These are phyloP conservation scores for Gastrophryne carolinensis DNA, from an alignment of 2,797 vertebrate genomes.

Conservation along the genomic window DNA sequence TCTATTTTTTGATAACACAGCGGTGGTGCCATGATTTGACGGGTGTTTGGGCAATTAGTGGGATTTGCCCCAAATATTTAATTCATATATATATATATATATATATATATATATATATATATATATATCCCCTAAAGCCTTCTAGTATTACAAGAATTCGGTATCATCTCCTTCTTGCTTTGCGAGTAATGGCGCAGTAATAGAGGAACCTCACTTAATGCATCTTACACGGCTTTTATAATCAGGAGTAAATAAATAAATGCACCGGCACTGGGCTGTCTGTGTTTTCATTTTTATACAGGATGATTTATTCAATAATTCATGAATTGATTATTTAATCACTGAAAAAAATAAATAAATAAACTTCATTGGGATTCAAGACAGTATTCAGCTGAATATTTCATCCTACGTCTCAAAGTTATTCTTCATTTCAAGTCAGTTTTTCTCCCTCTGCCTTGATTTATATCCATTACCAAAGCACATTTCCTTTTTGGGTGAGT, in stretches of 20 bases:
- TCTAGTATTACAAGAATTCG: too few species aligned
- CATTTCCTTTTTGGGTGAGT: conserved; percentile 9
- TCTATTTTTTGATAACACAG: too few species aligned
- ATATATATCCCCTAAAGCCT: too few species aligned
- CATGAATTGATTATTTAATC: conserved; percentile 47
- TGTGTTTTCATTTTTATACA: conserved; percentile 28
- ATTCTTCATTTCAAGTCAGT: conserved; percentile 49
- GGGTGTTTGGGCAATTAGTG: too few species aligned
- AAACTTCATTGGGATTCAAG: conserved; percentile 21
- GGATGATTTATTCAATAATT: conserved; percentile 37
- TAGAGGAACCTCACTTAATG: background rate
- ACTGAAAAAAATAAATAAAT: conserved; percentile 1
- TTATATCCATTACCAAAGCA: conserved; percentile 31
- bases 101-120: too few species aligned
- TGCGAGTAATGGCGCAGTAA: background rate
- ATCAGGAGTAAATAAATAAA: conserved; percentile 21
- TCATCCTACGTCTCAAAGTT: conserved; percentile 37
- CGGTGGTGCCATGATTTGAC: too few species aligned
- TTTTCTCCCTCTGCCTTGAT: conserved; percentile 33
- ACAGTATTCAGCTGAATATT: conserved; percentile 41
- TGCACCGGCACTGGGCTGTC: conserved; percentile 1
- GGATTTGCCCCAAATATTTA: too few species aligned
- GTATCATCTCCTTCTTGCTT: background rate
- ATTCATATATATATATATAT: too few species aligned
- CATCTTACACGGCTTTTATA: conserved; percentile 24